phyloP scores from a whole-genome alignment of 2,888 invertebrate genomes.

The Druceiella hillmani region DNA sequence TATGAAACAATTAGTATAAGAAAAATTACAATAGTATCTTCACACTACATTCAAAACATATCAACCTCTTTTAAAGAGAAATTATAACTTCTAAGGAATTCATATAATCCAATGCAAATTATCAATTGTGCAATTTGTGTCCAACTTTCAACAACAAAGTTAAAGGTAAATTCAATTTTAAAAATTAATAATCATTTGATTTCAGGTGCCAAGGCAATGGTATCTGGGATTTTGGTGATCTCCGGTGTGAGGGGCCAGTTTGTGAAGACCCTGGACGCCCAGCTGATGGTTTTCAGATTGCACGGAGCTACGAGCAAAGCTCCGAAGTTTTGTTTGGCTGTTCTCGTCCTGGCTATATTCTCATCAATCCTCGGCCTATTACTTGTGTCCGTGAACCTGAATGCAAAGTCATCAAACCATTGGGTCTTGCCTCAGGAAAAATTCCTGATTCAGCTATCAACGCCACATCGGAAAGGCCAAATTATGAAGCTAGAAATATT shows the following conservation, averaged over 20 bases:
- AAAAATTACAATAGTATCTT: too few species aligned
- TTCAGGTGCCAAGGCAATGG: conserved; percentile 82
- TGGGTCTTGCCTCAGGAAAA: conserved; percentile 85
- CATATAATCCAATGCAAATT: too few species aligned
- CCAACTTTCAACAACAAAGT: too few species aligned
- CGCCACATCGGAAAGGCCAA: conserved; percentile 88
- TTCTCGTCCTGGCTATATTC: conserved; percentile 85
- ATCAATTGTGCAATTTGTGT: too few species aligned
- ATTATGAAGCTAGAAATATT: conserved; percentile 86
- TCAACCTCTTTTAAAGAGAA: too few species aligned
- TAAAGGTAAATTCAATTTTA: too few species aligned
- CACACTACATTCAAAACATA: too few species aligned
- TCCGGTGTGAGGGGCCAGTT: conserved; percentile 94
- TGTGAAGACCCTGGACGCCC: conserved; percentile 95
- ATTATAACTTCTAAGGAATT: too few species aligned
- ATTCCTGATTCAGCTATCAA: conserved; percentile 95
- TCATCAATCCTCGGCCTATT: conserved; percentile 86
- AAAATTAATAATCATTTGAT: too few species aligned
- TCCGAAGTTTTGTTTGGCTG: conserved; percentile 90
- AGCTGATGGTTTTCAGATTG: conserved; percentile 82
- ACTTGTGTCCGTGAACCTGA: conserved; percentile 89
- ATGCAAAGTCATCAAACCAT: conserved; percentile 85
- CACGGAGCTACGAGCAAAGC: conserved; percentile 81
- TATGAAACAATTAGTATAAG: too few species aligned
- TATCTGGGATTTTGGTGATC: conserved; percentile 95